Base-by-base conservation (phyloP, 2,113 vertebrate species). In the Semicossyphus pulcher region DNA sequence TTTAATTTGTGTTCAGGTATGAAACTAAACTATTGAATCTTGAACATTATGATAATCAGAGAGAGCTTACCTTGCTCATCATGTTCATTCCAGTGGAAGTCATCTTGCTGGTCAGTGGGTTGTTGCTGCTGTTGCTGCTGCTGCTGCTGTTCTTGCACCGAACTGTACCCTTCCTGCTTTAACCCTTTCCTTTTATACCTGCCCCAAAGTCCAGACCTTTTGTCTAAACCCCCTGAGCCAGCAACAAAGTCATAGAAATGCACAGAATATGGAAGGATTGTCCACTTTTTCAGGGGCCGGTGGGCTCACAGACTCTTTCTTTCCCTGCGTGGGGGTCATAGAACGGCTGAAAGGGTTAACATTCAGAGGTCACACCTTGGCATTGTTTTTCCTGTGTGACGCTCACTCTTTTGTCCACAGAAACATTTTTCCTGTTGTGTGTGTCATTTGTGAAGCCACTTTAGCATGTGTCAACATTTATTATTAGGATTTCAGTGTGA, bases 121-220 rank as follows among this genome's bases (percentile, higher is more conserved):
- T 56, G 74, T 48, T 81, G 69, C 39, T 69, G 79, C 32, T 72
- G 65, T 25, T 56, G 14, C 60, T 88, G 64, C 49, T 83, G 78
- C 61, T 75, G 76, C 44, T 78, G 18, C 57, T 85, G 77, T 74
- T 85, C 81, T 78, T 83, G 84, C 74, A 86, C 85, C 7, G 18
- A 84, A 88, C 84, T 89, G 89, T 88, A 36, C 68, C 41, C 26
- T 60, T 61, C 62, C 72, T 81, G 51, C 45, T 81, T 81, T 87
- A 83, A 92, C 86, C 86, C 80, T 83, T 88, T 59, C 54, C 83
- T 90, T 90, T 89, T 92, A 92, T 92, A 90, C 83, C 64, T 67
- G 59, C 67, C 18, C 65, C 11, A 47, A 12, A 29, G 32, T 59
- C 54, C 4, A 57, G 47, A 52, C 53, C 49, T 81, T 81, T 90